These are phyloP conservation scores for Euzetes globulus DNA, from an alignment of 2,888 invertebrate species.

Conservation along the genomic window DNA sequence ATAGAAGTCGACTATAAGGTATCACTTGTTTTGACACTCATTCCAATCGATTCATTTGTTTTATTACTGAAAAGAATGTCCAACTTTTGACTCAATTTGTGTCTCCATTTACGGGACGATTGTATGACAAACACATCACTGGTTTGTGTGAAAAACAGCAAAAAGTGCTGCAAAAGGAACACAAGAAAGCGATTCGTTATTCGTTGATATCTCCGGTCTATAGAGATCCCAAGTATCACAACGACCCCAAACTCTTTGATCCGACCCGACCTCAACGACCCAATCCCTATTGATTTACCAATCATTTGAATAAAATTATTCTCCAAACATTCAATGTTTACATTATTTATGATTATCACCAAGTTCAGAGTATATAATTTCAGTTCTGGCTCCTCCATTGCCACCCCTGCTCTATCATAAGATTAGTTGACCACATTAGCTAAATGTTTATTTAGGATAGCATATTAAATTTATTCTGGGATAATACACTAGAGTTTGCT, in stretches of 20 bases:
- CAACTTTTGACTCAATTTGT: slow-evolving; percentile 88
- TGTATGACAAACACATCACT: slow-evolving; percentile 87
- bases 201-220: slow-evolving; percentile 72
- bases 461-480: too few relatives aligned
- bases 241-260: slow-evolving; percentile 85
- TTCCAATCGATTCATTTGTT: too few relatives aligned
- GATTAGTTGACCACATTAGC: too few relatives aligned
- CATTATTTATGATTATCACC: too few relatives aligned
- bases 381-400: too few relatives aligned
- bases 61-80: slow-evolving; percentile 64
- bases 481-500: too few relatives aligned
- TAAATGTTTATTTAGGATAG: too few relatives aligned
- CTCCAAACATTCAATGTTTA: too few relatives aligned
- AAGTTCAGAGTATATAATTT: too few relatives aligned
- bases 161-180: slow-evolving; percentile 62
- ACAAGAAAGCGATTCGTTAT: slow-evolving; percentile 61
- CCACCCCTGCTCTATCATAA: too few relatives aligned
- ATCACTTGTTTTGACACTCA: too few relatives aligned
- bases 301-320: too few relatives aligned
- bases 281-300: slow-evolving; percentile 61
- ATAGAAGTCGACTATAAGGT: slow-evolving; percentile 76
- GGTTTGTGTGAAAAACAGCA: slow-evolving; percentile 82
- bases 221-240: slow-evolving; percentile 68
- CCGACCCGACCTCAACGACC: slow-evolving; percentile 71
- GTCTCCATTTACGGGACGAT: slow-evolving; percentile 83